phyloP scores from a whole-genome alignment of 2,797 vertebrate species.

The Hipposideros larvatus region DNA sequence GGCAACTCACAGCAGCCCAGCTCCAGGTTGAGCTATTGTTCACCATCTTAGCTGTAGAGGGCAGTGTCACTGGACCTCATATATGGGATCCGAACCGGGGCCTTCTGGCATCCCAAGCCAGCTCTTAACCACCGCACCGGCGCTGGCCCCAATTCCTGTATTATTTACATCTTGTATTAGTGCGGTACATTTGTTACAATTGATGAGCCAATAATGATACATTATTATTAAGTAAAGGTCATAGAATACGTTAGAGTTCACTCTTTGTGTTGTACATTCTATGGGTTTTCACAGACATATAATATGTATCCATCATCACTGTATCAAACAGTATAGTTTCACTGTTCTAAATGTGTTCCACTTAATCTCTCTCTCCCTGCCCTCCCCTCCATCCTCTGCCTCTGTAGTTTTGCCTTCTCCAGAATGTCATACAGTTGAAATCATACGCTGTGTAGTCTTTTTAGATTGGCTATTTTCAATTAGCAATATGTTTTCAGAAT shows the following conservation, averaged over 20 bases:
- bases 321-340: neutral
- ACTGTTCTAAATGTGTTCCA: neutral
- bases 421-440: neutral
- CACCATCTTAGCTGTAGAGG: too few relatives aligned
- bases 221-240: neutral
- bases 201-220: neutral
- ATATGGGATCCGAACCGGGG: too few relatives aligned
- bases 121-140: too few relatives aligned
- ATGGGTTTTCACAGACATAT: neutral
- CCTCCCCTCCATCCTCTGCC: neutral
- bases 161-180: neutral
- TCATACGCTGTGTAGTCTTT: neutral
- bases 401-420: neutral
- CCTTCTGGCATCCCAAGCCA: too few relatives aligned
- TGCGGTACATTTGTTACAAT: neutral
- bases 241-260: neutral
- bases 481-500: neutral
- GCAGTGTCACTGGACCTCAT: too few relatives aligned
- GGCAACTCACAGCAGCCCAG: too few relatives aligned
- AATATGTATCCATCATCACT: neutral
- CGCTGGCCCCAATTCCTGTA: neutral
- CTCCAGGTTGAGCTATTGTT: too few relatives aligned
- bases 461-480: neutral
- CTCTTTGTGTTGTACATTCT: neutral
- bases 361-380: neutral